phyloP scores from a whole-genome alignment of 2,797 vertebrate species.

The Hirundo rustica region DNA sequence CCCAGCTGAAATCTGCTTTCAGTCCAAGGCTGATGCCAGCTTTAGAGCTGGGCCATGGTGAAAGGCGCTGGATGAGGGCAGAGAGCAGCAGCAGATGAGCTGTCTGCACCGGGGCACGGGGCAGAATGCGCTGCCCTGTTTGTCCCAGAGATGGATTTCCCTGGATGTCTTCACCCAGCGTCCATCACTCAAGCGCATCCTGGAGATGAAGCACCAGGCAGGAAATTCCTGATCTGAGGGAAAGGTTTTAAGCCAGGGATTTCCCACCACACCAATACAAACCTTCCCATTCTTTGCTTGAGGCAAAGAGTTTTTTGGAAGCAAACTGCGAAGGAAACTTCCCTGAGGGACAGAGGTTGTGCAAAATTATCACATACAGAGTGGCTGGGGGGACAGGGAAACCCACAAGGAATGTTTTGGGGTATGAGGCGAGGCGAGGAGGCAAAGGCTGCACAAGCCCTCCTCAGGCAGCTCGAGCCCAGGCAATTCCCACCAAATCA shows the following conservation, averaged over 20 bases:
- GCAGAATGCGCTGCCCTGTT: not conserved
- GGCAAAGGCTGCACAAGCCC: not conserved
- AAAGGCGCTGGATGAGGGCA: not conserved
- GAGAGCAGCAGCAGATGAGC: not conserved
- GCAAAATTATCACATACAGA: not conserved
- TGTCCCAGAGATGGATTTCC: not conserved
- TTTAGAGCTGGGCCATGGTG: not conserved
- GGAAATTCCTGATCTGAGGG: not conserved
- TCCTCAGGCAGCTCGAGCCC: not conserved
- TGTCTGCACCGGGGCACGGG: not conserved
- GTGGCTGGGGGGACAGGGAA: not conserved
- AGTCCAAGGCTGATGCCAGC: not conserved
- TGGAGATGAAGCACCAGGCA: not conserved
- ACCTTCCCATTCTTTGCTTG: not conserved
- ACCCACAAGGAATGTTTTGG: accelerated
- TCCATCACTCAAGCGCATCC: not conserved
- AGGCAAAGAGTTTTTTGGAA: not conserved
- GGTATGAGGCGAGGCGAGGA: accelerated
- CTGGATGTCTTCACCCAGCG: not conserved
- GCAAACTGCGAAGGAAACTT: not conserved
- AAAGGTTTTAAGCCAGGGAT: not conserved
- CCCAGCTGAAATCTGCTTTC: not conserved
- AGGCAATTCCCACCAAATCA: not conserved
- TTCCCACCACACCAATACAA: not conserved
- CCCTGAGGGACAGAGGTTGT: not conserved